phyloP scores from a whole-genome alignment of 2,797 vertebrate genomes.

The Helicolenus hilgendorfi region DNA sequence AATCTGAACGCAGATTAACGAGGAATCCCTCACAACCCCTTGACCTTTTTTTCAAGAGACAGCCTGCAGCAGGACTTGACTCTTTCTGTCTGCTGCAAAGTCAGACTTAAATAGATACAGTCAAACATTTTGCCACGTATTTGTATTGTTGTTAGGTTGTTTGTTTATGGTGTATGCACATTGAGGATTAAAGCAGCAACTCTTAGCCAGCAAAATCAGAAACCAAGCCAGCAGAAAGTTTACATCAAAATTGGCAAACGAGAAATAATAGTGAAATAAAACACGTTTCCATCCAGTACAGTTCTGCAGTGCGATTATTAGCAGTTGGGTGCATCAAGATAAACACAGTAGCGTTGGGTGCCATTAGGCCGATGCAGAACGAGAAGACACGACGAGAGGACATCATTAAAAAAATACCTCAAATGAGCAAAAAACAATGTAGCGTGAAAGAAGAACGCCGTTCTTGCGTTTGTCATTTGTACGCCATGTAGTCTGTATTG shows the following conservation, averaged over 20 bases:
- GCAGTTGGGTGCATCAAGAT: not conserved
- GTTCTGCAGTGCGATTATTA: not conserved
- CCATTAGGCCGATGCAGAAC: not conserved
- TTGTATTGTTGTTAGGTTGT: not conserved
- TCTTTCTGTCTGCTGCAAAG: conserved; percentile 29
- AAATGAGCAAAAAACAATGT: too few species aligned
- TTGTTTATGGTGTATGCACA: not conserved
- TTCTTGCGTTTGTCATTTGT: too few species aligned
- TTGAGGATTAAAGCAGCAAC: not conserved
- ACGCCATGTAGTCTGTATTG: too few species aligned
- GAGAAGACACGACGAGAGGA: not conserved
- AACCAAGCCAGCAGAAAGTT: not conserved
- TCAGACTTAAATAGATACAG: conserved; percentile 19
- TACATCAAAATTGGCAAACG: not conserved
- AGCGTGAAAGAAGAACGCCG: rapidly evolving
- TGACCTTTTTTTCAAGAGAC: conserved; percentile 46
- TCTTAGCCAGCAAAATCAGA: not conserved
- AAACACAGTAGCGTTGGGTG: not conserved
- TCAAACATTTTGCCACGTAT: conserved; percentile 13
- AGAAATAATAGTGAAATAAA: not conserved
- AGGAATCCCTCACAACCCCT: conserved; percentile 16
- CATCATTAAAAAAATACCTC: not conserved
- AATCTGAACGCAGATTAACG: not conserved
- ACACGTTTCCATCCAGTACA: not conserved
- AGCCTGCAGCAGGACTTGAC: conserved; percentile 47